Base-by-base conservation (phyloP, 2,888 invertebrate genomes). In the Pachliopta kotzebuea region DNA sequence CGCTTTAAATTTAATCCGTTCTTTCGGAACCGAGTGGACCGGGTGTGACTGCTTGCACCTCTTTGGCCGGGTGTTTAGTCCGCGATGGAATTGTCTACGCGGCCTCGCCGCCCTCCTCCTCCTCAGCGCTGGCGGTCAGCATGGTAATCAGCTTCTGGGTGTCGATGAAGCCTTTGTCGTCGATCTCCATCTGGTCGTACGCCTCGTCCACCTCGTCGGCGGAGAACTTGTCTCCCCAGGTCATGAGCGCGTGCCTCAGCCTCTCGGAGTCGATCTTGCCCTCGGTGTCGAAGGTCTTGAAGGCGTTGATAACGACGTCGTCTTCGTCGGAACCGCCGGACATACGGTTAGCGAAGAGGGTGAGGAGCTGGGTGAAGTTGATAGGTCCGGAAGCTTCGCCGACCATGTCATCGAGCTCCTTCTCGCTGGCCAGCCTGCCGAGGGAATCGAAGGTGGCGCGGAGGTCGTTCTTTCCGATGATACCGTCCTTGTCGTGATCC, bases 401-500 rank as follows among this genome's bases (percentile, higher is more conserved):
- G 79, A 96, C 93, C 98, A 98, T 97, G 80, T 96, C 94, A 77
- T 98, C 97, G 79, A 98, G 93, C 92, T 98, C 98, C 92, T 97
- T 97, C 86, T 98, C 98, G 79, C 94, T 94, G 81, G 96, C 95
- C 77, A 98, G 94, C 89, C 96, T 96, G 88, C 98, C 98, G 77
- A 98, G 95, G 78, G 96, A 96, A 93, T 98, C 98, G 93, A 97
- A 98, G 84, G 96, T 96, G 83, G 96, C 96, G 84, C 97, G 95
- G 84, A 98, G 94, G 93, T 98, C 98, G 90, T 95, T 95, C 93
- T 97, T 97, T 89, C 96, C 94, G 90, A 95, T 94, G 91, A 97
- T 94, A 76, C 97, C 97, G 86, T 98, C 98, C 92, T 98, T 98
- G 94, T 98, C 97, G 90, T 96, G 95, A 94, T 98, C 98, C 96